Evolutionary conservation across 2,888 invertebrate genomes (phyloP).

Genomic region (Leucania comma): DNA sequence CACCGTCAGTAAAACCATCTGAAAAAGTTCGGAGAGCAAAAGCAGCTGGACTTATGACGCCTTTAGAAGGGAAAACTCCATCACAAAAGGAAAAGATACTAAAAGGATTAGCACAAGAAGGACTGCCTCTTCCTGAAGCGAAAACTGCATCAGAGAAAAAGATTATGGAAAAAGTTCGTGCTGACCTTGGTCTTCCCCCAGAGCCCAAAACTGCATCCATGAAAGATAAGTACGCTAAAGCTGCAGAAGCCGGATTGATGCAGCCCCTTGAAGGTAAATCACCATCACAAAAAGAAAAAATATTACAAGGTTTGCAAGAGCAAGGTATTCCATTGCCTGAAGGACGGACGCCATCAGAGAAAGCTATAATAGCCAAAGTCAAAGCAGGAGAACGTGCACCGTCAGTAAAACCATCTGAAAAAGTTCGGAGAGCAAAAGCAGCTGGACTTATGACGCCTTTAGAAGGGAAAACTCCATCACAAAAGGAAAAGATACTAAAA

Average conservation of each 20-base stretch:
- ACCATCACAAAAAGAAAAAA: background rate
- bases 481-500: conserved; percentile 52
- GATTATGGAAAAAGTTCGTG: background rate
- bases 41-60: conserved; percentile 54
- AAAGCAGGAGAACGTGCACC: background rate
- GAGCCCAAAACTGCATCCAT: too few species aligned
- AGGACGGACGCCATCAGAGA: background rate
- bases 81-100: conserved; percentile 66
- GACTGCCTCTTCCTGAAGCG: conserved; percentile 65
- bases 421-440: background rate
- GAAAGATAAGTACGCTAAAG: background rate
- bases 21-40: conserved; percentile 36
- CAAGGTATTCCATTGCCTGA: conserved; percentile 8
- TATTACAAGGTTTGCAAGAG: background rate
- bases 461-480: background rate
- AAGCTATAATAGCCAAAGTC: background rate
- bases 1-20: background rate
- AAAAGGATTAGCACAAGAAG: conserved; percentile 56
- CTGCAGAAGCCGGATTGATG: conserved; percentile 3
- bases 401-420: background rate
- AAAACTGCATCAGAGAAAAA: conserved; percentile 64
- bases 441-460: background rate
- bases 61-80: conserved; percentile 59
- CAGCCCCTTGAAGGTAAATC: background rate
- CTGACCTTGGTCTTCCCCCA: too few species aligned